Evolutionary conservation across 2,888 invertebrate species (phyloP).

Genomic region (Cosmopolites sordidus): DNA sequence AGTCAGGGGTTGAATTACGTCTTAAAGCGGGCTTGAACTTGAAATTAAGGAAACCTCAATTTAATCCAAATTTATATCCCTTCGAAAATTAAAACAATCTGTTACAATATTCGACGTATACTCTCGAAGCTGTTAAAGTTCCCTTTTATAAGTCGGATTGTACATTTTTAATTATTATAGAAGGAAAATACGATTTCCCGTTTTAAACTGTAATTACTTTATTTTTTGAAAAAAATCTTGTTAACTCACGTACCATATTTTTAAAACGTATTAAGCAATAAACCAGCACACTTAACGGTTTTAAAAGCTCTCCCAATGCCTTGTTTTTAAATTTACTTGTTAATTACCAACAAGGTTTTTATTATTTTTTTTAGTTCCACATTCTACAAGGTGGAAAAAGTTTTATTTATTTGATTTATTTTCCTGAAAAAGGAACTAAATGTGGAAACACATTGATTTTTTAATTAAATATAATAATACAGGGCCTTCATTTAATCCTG

Average conservation of each 20-base stretch:
- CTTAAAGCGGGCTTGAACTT: conserved; percentile 21
- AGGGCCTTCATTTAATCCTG: too few species aligned
- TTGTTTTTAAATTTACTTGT: too few species aligned
- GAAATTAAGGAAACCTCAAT: conserved; percentile 29
- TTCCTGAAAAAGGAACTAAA: too few species aligned
- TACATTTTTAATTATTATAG: conserved; percentile 23
- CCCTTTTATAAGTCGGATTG: conserved; percentile 28
- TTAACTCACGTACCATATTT: not conserved
- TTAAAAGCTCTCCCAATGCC: too few species aligned
- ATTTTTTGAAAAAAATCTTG: not conserved
- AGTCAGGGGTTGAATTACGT: conserved; percentile 20
- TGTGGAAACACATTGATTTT: too few species aligned
- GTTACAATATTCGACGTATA: conserved; percentile 35
- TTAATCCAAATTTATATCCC: conserved; percentile 34
- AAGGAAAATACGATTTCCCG: not conserved
- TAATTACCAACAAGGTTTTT: too few species aligned
- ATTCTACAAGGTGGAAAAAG: too few species aligned
- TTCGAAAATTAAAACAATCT: conserved; percentile 36
- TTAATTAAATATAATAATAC: too few species aligned
- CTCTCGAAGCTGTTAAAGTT: conserved; percentile 30
- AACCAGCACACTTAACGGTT: not conserved
- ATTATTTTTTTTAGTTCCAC: too few species aligned
- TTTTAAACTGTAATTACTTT: not conserved
- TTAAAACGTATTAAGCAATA: not conserved
- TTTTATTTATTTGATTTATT: too few species aligned